phyloP scores from a whole-genome alignment of 2,888 invertebrate genomes.

The Ceramica pisi region DNA sequence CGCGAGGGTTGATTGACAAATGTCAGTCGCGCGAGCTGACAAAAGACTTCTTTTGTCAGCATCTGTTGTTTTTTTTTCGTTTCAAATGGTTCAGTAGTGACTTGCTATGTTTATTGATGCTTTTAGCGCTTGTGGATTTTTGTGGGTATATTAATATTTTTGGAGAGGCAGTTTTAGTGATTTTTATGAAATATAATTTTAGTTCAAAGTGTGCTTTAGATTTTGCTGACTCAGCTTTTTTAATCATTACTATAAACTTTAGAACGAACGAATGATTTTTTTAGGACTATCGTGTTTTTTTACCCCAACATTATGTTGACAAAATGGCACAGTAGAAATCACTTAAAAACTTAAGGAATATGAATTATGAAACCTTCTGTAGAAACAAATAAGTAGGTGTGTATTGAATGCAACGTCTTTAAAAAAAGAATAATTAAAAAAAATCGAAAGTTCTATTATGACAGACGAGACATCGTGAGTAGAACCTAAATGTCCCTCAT shows the following conservation, averaged over 20 bases:
- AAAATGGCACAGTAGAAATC: too few species aligned
- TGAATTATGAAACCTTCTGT: too few species aligned
- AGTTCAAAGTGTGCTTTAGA: background rate
- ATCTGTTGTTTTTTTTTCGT: constrained; percentile 64
- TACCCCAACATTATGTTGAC: too few species aligned
- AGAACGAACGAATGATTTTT: background rate
- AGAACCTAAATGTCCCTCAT: too few species aligned
- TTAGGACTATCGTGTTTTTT: too few species aligned
- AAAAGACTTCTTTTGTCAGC: constrained; percentile 68
- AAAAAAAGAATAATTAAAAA: too few species aligned
- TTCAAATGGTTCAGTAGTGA: constrained; percentile 67
- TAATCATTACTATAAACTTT: background rate
- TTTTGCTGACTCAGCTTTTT: constrained; percentile 24
- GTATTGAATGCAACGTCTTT: too few species aligned
- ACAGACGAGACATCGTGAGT: too few species aligned
- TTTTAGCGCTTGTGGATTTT: constrained; percentile 51
- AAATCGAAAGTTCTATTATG: too few species aligned
- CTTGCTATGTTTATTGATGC: constrained; percentile 65
- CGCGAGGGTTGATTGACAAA: constrained; percentile 89
- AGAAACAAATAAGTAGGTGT: too few species aligned
- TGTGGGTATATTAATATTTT: constrained; percentile 52
- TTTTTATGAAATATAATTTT: constrained; percentile 13
- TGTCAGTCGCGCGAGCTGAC: constrained; percentile 81
- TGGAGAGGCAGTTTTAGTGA: constrained; percentile 29
- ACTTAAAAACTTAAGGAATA: too few species aligned